Conservation (phyloP, 2,113 vertebrate species). For the Hirundichthys speculiger region DNA sequence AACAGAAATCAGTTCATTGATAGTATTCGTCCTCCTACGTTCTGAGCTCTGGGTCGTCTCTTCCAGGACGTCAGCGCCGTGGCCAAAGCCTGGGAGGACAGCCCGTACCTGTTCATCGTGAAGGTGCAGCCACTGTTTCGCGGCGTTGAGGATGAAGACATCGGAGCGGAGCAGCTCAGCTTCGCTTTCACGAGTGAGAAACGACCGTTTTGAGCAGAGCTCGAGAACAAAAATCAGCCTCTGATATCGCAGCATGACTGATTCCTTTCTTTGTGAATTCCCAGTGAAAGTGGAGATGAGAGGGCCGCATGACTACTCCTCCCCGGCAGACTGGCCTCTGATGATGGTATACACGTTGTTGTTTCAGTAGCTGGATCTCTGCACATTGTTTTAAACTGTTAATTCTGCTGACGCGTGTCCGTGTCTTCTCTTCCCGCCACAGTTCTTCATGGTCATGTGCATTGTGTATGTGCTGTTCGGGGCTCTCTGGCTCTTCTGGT, state of each 20-base stretch:
- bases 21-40: no score
- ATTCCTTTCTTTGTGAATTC: neutral
- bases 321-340: constrained; percentile 92
- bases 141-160: constrained; percentile 44
- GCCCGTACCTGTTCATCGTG: constrained; percentile 93
- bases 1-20: no score
- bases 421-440: constrained; percentile 2
- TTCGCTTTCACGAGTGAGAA: constrained; percentile 77
- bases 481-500: constrained; percentile 93
- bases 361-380: no score
- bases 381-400: neutral
- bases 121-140: constrained; percentile 73
- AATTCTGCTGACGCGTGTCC: neutral
- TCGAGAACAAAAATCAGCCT: neutral
- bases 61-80: constrained; percentile 83
- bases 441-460: constrained; percentile 98
- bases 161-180: constrained; percentile 8
- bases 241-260: accelerated
- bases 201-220: neutral
- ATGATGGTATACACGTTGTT: constrained; percentile 97
- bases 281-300: constrained; percentile 93
- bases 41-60: neutral
- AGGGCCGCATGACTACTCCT: constrained; percentile 91
- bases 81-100: constrained; percentile 91
- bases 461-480: constrained; percentile 94